Conservation (phyloP, 2,888 invertebrate species). For the Sinelater perroti region DNA sequence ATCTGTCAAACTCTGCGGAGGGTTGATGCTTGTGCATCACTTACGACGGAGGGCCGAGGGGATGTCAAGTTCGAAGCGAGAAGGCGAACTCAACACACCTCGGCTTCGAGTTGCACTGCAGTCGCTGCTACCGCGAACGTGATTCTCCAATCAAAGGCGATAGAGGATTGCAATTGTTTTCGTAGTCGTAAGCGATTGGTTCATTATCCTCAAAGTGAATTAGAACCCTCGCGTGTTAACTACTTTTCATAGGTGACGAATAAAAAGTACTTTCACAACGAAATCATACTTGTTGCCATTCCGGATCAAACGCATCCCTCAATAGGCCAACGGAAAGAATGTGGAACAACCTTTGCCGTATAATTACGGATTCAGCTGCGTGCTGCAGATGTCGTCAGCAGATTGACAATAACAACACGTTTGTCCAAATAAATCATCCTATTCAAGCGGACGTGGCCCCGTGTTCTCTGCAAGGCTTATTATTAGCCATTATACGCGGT, state of each 20-base stretch:
- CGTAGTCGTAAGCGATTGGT: too few species aligned
- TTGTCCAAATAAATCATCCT: constrained; percentile 51
- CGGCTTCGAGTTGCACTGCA: too few species aligned
- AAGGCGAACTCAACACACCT: constrained; percentile 29
- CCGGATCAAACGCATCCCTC: too few species aligned
- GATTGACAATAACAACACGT: constrained; percentile 47
- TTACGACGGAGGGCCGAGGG: constrained; percentile 34
- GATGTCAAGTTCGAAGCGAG: constrained; percentile 33
- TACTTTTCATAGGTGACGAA: too few species aligned
- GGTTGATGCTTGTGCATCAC: constrained; percentile 46
- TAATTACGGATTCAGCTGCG: constrained; percentile 38
- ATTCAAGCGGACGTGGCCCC: constrained; percentile 44
- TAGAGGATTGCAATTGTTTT: too few species aligned
- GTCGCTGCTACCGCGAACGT: too few species aligned
- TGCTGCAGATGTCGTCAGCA: constrained; percentile 44
- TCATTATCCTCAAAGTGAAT: too few species aligned
- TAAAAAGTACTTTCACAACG: too few species aligned
- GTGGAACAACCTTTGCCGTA: constrained; percentile 17
- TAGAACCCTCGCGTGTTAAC: too few species aligned
- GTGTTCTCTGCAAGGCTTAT: constrained; percentile 31
- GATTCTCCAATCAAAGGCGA: too few species aligned
- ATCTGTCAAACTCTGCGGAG: constrained; percentile 61
- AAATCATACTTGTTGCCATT: too few species aligned
- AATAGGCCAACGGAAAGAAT: constrained; percentile 1
- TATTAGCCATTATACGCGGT: constrained; percentile 31